These are phyloP conservation scores for Macropodus opercularis DNA, from an alignment of 2,797 vertebrate species.

Conservation along the genomic window DNA sequence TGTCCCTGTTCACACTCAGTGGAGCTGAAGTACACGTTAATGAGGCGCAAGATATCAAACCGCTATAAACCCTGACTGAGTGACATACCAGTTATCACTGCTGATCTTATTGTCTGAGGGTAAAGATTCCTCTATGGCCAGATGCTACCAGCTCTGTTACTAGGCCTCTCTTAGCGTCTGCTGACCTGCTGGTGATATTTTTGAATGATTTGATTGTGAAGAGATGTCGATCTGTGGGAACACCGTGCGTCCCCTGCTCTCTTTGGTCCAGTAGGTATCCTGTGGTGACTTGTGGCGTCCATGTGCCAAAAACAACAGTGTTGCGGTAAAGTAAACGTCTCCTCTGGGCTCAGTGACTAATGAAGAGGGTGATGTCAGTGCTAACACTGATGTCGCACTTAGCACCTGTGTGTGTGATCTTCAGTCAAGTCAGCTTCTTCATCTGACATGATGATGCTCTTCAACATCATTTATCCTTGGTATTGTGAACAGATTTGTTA, in stretches of 20 bases:
- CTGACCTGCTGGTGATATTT: too few relatives aligned
- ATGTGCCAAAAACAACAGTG: constrained; percentile 64
- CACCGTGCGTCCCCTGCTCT: background rate
- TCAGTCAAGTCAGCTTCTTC: constrained; percentile 23
- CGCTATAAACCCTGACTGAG: constrained; percentile 19
- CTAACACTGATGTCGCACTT: constrained; percentile 44
- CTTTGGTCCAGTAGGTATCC: constrained; percentile 19
- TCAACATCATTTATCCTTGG: background rate
- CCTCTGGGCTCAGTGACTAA: constrained; percentile 42
- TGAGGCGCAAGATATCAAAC: constrained; percentile 22
- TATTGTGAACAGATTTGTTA: background rate
- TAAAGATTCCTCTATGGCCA: too few relatives aligned
- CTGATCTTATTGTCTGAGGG: background rate
- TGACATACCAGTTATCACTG: constrained; percentile 6
- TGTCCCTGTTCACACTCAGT: constrained; percentile 1
- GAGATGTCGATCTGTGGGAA: too few relatives aligned
- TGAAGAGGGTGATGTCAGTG: constrained; percentile 66
- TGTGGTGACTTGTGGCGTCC: constrained; percentile 61
- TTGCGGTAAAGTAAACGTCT: constrained; percentile 58
- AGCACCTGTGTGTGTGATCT: constrained; percentile 44
- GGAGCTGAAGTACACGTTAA: constrained; percentile 9
- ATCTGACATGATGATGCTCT: background rate
- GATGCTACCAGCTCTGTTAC: too few relatives aligned
- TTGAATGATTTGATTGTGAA: too few relatives aligned
- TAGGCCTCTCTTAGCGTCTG: too few relatives aligned